Evolutionary conservation across 2,113 vertebrate species (phyloP).

Genomic region (Damaliscus lunatus): DNA sequence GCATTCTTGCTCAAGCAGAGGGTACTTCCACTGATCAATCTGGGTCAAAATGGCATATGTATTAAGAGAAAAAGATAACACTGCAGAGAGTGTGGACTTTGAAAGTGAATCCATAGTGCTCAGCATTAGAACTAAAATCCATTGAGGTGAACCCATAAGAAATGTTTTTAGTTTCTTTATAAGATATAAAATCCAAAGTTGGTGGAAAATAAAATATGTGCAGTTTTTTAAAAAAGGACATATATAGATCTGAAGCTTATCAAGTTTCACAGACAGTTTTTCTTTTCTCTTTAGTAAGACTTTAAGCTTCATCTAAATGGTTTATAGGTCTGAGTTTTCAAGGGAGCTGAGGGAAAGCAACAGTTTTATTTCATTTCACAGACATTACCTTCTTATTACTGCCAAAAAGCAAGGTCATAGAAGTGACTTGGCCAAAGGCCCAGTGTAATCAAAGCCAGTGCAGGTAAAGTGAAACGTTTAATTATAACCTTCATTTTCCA

Average conservation of each 20-base stretch:
- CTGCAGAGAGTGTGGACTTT: not conserved
- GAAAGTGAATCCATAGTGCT: not conserved
- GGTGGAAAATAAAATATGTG: not conserved
- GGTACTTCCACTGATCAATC: not conserved
- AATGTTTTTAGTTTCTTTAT: not conserved
- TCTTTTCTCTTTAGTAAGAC: not conserved
- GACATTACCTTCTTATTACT: not conserved
- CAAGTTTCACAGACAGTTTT: not conserved
- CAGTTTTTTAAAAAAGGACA: not conserved
- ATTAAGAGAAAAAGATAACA: not conserved
- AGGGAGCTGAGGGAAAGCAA: not conserved
- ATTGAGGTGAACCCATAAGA: not conserved
- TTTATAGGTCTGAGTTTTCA: slow-evolving; percentile 18
- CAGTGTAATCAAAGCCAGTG: slow-evolving; percentile 30
- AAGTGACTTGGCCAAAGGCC: slow-evolving; percentile 50
- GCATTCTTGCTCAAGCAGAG: not conserved
- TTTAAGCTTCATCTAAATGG: not conserved
- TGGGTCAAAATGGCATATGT: not conserved
- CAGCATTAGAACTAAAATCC: not conserved
- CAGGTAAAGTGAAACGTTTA: slow-evolving; percentile 47
- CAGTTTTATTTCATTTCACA: slow-evolving; percentile 27
- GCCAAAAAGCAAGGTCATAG: slow-evolving; percentile 38
- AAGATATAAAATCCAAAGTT: not conserved
- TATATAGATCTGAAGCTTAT: not conserved
- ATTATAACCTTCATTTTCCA: slow-evolving; percentile 57